Evolutionary conservation across 2,113 vertebrate genomes (phyloP).

Genomic region (Osmerus eperlanus): DNA sequence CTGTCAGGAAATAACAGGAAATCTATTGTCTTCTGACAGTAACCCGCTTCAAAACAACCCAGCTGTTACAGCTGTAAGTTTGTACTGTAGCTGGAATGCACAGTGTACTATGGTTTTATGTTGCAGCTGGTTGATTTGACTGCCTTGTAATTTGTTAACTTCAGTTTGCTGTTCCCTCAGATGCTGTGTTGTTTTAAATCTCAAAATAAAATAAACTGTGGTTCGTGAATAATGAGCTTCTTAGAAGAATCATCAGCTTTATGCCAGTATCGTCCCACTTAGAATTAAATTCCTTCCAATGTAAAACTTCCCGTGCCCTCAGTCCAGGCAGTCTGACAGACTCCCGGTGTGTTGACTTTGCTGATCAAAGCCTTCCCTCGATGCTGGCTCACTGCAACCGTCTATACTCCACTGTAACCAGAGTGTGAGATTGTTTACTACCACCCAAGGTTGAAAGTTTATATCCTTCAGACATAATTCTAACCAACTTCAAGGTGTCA

Average conservation of each 20-base stretch:
- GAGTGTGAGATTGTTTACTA: slow-evolving; percentile 2
- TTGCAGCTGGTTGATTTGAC: no score
- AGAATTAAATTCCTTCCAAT: no score
- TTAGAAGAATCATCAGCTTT: no score
- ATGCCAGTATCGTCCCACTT: no score
- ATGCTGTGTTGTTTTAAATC: neutral
- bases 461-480: no score
- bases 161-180: no score
- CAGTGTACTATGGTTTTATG: slow-evolving; percentile 1
- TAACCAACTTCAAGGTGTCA: no score
- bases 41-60: no score
- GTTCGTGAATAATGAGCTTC: neutral
- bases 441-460: neutral
- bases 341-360: slow-evolving; percentile 1
- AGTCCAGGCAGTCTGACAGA: neutral
- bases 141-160: no score
- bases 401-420: neutral
- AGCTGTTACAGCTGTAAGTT: neutral
- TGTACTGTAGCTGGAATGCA: neutral
- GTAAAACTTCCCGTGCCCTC: no score
- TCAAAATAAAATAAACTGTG: neutral
- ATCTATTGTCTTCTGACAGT: slow-evolving; percentile 14
- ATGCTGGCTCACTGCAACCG: neutral
- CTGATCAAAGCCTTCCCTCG: slow-evolving; percentile 1
- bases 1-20: slow-evolving; percentile 37